A percentile compares a stretch with the other conserved stretches of the same genome.
phyloP scores from a whole-genome alignment of 1,140 invertebrate genomes.

The Apis dorsata region DNA sequence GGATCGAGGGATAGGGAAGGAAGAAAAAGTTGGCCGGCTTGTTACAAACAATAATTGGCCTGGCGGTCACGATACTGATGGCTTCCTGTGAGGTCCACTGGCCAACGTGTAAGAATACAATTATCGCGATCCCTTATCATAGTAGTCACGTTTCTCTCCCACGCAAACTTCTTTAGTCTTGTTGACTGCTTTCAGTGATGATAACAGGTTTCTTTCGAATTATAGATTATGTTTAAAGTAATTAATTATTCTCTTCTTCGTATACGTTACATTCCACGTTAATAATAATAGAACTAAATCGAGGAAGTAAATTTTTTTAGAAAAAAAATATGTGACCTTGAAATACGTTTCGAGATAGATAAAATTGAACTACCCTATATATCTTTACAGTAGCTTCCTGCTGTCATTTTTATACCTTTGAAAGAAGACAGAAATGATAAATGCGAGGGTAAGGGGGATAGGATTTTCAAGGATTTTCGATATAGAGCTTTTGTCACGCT shows the following conservation, averaged over 20 bases:
- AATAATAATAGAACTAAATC: background rate
- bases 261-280: background rate
- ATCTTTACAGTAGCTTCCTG: constrained; percentile 17
- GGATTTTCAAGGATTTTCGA: constrained; percentile 26
- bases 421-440: constrained; percentile 24
- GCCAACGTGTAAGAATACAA: constrained; percentile 42
- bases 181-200: constrained; percentile 15
- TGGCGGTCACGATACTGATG: constrained; percentile 40
- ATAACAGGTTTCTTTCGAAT: constrained; percentile 32
- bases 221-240: background rate
- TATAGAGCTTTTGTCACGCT: constrained; percentile 28
- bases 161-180: constrained; percentile 8
- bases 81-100: constrained; percentile 32
- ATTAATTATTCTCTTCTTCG: background rate
- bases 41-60: constrained; percentile 45
- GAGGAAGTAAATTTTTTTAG: background rate
- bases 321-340: background rate
- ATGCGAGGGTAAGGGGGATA: background rate
- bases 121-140: constrained; percentile 48
- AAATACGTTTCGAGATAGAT: background rate
- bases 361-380: too few species aligned
- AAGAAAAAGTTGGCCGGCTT: background rate
- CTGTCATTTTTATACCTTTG: background rate
- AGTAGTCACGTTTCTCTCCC: constrained; percentile 49
- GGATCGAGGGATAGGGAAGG: background rate